Evolutionary conservation across 2,888 invertebrate species (phyloP), one percentile per base, ranked within the genome.

Genomic region (Hyalella azteca): DNA sequence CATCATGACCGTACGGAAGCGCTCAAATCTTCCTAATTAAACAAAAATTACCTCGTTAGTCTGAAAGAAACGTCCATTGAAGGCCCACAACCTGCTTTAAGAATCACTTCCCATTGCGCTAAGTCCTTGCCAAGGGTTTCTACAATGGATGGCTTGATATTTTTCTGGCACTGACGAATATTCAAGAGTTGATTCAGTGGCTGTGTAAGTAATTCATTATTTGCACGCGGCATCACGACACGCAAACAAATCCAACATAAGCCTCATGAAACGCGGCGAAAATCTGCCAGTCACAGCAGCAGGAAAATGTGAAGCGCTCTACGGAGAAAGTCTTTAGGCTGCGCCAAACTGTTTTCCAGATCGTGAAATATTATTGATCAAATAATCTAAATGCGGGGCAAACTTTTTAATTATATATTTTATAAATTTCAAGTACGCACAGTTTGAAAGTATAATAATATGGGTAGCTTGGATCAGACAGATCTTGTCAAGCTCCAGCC

Each of bases 151-250:
- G 19, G 36, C 7, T 60, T 9, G 19, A 60, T 3, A 15, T 5
- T 36, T 36, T 32, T 60, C 60, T 36, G 60, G 15, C 5, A 13
- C 3, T 32, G 19, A 36, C n/a, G 66, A 36, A 9, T 36, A 66
- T 66, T 32, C 19, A 36, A 66, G 66, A 36, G 66, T 66, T 66
- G 66, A 66, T 66, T 36, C 29, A 66, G 66, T 36, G 26, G 66
- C 66, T 66, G 66, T 36, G 66, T 32, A 32, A 66, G 66, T 66
- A 66, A 66, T 66, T 66, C 66, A 36, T 36, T 66, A 66, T 66
- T 66, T 66, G 66, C n/a, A 19, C 66, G 19, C 36, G 13, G 39
- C 66, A 66, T 66, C 66, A 66, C 32, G 36, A 66, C 36, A 36
- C 7, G 15, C 66, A 66, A 36, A 66, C 36, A 36, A n/a, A 66